phyloP scores from a whole-genome alignment of 2,113 vertebrate genomes.

The Uria aalge region DNA sequence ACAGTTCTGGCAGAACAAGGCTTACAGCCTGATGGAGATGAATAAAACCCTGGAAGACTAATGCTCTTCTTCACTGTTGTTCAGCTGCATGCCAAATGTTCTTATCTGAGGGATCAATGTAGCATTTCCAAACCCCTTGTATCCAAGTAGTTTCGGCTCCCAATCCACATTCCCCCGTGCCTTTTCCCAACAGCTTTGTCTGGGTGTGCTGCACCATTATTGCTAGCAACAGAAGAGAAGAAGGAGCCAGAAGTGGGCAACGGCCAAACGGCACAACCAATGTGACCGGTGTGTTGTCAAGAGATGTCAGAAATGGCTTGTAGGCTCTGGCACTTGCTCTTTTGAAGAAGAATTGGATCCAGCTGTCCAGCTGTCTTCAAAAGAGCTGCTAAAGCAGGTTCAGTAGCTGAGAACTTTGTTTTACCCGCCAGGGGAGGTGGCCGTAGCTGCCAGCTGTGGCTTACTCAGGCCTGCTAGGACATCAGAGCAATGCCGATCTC shows the following conservation, averaged over 20 bases:
- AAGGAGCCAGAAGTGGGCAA: not conserved
- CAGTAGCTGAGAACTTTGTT: not conserved
- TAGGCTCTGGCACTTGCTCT: not conserved
- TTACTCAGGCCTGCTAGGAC: not conserved
- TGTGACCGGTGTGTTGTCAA: not conserved
- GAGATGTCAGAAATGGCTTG: not conserved
- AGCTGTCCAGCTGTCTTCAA: not conserved
- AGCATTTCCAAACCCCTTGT: not conserved
- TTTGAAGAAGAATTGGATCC: not conserved
- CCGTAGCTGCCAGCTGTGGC: not conserved
- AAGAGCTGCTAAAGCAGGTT: not conserved
- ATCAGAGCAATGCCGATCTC: not conserved
- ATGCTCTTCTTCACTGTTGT: not conserved
- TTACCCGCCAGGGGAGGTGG: not conserved
- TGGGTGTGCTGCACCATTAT: not conserved
- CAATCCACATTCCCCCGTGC: accelerated
- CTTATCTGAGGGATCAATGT: not conserved
- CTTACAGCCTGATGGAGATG: not conserved
- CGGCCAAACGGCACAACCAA: accelerated
- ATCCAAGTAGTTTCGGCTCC: not conserved
- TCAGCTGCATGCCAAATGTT: not conserved
- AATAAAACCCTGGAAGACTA: constrained; percentile 22
- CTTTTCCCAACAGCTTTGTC: not conserved
- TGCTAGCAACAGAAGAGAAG: not conserved
- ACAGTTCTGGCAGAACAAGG: not conserved